Percentiles rank a stretch among this genome's conserved stretches.
phyloP scores from a whole-genome alignment of 92 coral and sea anemone species.

The Zoanthus solanderi region DNA sequence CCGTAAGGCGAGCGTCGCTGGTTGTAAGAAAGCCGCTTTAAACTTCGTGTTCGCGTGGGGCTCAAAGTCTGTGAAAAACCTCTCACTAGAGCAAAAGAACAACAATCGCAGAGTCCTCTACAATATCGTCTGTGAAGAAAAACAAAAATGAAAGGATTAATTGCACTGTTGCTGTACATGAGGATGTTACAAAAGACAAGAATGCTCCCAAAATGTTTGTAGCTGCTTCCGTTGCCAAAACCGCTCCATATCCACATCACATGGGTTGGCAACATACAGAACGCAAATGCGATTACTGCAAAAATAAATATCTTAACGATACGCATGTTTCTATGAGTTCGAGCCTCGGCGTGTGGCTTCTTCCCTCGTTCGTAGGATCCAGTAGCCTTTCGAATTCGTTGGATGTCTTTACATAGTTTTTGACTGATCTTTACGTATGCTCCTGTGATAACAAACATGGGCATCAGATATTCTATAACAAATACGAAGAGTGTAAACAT shows the following conservation, averaged over 20 bases:
- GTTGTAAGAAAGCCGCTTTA: conserved; percentile 37
- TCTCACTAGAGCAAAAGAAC: conserved; percentile 39
- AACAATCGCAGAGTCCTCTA: conserved; percentile 59
- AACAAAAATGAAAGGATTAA: conserved; percentile 86
- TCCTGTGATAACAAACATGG: conserved; percentile 76
- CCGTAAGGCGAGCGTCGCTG: conserved; percentile 41
- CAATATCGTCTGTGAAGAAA: conserved; percentile 83
- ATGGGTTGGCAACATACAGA: conserved; percentile 85
- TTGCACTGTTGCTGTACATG: conserved; percentile 79
- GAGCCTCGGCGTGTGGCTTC: conserved; percentile 69
- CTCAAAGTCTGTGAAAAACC: conserved; percentile 19
- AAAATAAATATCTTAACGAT: conserved; percentile 79
- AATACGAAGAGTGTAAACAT: conserved; percentile 77
- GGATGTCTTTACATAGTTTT: conserved; percentile 85
- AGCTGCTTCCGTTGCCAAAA: conserved; percentile 64
- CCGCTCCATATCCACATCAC: conserved; percentile 92
- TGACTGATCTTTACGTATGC: conserved; percentile 77
- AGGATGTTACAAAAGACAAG: conserved; percentile 77
- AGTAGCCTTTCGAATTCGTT: conserved; percentile 74
- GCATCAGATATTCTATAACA: conserved; percentile 69
- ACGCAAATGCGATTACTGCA: conserved; percentile 76
- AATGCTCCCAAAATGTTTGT: conserved; percentile 58
- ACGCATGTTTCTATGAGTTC: conserved; percentile 86
- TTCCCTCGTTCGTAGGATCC: conserved; percentile 66
- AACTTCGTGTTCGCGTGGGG: conserved; percentile 18